These are phyloP conservation scores for Tragelaphus oryx DNA, from an alignment of 2,797 vertebrate genomes.

Conservation along the genomic window DNA sequence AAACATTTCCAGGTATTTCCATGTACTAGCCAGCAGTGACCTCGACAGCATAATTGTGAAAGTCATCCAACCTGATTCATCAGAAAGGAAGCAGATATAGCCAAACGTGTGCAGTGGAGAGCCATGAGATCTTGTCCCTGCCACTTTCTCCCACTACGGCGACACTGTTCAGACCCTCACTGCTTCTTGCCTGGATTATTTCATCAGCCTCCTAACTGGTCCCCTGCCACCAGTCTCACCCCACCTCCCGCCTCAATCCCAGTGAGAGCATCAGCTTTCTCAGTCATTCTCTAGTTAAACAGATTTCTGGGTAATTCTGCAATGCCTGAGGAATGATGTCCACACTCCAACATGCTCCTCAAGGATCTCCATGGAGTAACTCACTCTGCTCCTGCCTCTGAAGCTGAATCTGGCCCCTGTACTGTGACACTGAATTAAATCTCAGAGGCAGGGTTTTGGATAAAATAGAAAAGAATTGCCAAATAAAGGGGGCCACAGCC, in stretches of 20 bases:
- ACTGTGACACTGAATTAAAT: neutral
- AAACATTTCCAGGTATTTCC: conserved; percentile 1
- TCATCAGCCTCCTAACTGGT: neutral
- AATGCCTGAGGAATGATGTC: neutral
- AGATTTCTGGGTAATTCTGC: neutral
- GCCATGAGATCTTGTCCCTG: neutral
- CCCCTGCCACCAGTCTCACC: neutral
- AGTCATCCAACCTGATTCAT: neutral
- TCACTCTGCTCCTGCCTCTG: neutral
- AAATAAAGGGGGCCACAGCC: neutral
- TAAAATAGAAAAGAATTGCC: neutral
- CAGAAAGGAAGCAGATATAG: neutral
- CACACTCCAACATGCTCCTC: neutral
- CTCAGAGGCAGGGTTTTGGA: neutral
- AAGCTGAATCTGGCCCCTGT: neutral
- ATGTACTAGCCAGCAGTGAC: neutral
- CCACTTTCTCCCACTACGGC: rapidly evolving
- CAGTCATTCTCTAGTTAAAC: neutral
- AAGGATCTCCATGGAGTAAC: rapidly evolving
- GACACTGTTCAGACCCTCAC: neutral
- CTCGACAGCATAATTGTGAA: neutral
- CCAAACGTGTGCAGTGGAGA: neutral
- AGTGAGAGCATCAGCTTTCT: neutral
- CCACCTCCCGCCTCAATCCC: neutral
- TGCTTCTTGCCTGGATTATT: neutral